A percentile compares a stretch with the other conserved stretches of the same genome.
Conservation (phyloP, 1,140 invertebrate species). For the Reticulitermes speratus region DNA sequence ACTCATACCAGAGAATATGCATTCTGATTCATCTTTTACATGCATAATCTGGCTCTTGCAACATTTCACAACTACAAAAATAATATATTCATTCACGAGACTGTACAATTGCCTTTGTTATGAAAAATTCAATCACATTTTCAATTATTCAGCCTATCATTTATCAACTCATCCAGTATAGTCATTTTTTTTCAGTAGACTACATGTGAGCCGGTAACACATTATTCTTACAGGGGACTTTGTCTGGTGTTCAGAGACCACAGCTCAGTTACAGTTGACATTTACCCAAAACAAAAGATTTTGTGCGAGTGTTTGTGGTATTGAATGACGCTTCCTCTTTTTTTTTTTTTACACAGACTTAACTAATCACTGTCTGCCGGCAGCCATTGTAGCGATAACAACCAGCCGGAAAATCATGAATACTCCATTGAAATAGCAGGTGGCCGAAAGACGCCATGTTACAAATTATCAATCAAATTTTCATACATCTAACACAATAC, state of each 20-base stretch:
- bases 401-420: not conserved
- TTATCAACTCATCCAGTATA: not conserved
- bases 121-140: not conserved
- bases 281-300: not conserved
- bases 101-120: not conserved
- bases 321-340: not conserved
- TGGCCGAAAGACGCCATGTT: not conserved
- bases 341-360: not conserved
- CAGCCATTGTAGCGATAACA: not conserved
- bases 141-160: not conserved
- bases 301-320: not conserved
- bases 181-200: not conserved
- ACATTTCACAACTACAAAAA: not conserved
- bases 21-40: too few species aligned
- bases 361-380: not conserved
- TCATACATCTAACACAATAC: too few species aligned
- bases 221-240: not conserved
- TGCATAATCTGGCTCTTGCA: too few species aligned
- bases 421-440: not conserved
- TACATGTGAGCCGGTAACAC: not conserved
- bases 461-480: too few species aligned
- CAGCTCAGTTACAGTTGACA: not conserved
- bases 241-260: not conserved
- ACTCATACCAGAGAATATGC: too few species aligned
- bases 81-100: not conserved